These are phyloP conservation scores for Pelusios castaneus DNA, from an alignment of 2,113 vertebrate genomes.

Conservation along the genomic window DNA sequence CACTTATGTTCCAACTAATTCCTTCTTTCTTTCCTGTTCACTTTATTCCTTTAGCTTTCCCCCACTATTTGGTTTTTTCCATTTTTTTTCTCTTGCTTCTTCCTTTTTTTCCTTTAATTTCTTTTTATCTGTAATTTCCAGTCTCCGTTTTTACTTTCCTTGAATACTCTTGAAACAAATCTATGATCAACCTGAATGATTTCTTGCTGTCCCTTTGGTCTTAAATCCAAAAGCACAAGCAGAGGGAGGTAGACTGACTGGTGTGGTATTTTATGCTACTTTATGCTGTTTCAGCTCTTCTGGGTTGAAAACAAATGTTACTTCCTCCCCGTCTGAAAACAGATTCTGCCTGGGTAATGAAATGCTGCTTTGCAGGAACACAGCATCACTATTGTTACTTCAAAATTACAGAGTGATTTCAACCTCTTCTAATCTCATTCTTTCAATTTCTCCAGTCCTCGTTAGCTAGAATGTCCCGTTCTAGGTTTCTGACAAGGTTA, in stretches of 20 bases:
- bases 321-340: not conserved
- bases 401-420: not conserved
- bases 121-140: not conserved
- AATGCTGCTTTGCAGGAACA: accelerated
- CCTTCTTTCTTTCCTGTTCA: not conserved
- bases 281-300: not conserved
- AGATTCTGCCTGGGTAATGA: accelerated
- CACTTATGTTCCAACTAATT: not conserved
- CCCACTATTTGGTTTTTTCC: not conserved
- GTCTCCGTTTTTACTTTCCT: not conserved
- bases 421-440: not conserved
- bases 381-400: not conserved
- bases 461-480: not conserved
- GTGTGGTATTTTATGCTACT: not conserved
- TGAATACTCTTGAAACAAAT: not conserved
- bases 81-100: not conserved
- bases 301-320: not conserved
- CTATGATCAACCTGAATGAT: accelerated
- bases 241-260: not conserved
- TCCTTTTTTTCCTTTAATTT: not conserved
- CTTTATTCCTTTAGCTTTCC: not conserved
- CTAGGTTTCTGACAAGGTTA: not conserved
- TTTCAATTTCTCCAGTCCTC: too few species aligned
- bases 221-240: not conserved
- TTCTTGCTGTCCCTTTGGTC: not conserved